A percentile compares a stretch with the other conserved stretches of the same genome.
Evolutionary conservation across 2,113 vertebrate genomes (phyloP).

Genomic region (Laticauda laticaudata): DNA sequence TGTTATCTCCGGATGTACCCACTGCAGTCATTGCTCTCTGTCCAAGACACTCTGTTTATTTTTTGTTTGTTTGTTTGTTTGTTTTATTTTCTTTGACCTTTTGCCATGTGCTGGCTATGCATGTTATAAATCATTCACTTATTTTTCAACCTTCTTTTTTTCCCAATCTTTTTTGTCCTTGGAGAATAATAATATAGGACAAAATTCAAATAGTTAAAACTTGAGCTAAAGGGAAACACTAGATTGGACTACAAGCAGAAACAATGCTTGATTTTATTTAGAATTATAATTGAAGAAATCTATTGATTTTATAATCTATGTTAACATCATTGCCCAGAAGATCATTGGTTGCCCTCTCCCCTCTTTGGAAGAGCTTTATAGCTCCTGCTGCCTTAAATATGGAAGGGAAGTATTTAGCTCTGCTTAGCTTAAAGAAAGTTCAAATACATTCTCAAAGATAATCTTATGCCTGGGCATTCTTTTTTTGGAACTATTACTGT

Average conservation of each 20-base stretch:
- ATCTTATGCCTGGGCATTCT: too few species aligned
- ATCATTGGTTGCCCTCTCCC: too few species aligned
- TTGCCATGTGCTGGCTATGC: background rate
- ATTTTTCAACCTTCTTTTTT: background rate
- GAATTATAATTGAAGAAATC: background rate
- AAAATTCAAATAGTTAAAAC: background rate
- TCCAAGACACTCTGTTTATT: background rate
- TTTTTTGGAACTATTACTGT: too few species aligned
- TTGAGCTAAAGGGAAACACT: background rate
- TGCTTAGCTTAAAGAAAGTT: too few species aligned
- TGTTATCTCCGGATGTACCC: background rate
- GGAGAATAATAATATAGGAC: background rate
- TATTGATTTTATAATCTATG: background rate
- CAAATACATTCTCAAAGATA: too few species aligned
- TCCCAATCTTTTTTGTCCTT: background rate
- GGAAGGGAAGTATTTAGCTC: too few species aligned
- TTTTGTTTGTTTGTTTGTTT: background rate
- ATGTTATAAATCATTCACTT: background rate
- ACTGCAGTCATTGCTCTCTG: background rate
- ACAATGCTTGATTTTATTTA: background rate
- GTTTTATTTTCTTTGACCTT: background rate
- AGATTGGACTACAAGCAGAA: background rate
- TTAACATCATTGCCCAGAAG: too few species aligned
- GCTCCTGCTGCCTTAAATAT: too few species aligned
- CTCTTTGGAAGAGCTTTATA: too few species aligned